These are phyloP conservation scores for Bolborhynchus lineola DNA, from an alignment of 2,113 vertebrate genomes.

Conservation along the genomic window DNA sequence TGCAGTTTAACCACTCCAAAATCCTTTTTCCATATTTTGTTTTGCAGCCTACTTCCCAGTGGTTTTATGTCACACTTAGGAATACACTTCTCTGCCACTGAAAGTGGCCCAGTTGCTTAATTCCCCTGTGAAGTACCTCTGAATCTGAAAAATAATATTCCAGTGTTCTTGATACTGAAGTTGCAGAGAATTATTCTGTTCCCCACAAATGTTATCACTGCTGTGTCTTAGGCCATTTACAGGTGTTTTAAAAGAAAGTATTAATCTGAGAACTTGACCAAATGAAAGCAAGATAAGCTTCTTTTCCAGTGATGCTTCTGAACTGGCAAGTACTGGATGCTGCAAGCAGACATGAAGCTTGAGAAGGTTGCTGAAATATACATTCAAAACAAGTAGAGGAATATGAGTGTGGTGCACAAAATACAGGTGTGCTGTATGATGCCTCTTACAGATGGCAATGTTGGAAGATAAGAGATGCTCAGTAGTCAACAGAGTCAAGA, in stretches of 20 bases:
- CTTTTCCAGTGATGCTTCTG: background rate
- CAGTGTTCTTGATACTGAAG: background rate
- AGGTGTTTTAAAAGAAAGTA: background rate
- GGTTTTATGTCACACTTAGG: background rate
- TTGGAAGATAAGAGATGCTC: background rate
- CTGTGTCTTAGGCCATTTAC: background rate
- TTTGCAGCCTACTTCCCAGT: background rate
- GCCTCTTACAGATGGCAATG: background rate
- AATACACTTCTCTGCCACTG: background rate
- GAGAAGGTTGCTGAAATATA: background rate
- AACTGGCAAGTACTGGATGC: background rate
- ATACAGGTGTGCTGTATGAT: background rate
- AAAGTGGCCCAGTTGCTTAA: background rate
- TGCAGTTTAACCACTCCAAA: background rate
- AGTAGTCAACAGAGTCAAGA: background rate
- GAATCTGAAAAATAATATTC: background rate
- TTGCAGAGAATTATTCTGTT: background rate
- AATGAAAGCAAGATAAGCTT: background rate
- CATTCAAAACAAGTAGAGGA: background rate
- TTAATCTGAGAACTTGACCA: background rate
- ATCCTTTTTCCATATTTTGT: background rate
- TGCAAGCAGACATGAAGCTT: background rate
- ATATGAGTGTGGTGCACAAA: accelerated
- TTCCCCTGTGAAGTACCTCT: background rate
- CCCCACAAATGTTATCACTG: background rate